phyloP scores from a whole-genome alignment of 2,113 vertebrate genomes.

The Bubo scandiacus region DNA sequence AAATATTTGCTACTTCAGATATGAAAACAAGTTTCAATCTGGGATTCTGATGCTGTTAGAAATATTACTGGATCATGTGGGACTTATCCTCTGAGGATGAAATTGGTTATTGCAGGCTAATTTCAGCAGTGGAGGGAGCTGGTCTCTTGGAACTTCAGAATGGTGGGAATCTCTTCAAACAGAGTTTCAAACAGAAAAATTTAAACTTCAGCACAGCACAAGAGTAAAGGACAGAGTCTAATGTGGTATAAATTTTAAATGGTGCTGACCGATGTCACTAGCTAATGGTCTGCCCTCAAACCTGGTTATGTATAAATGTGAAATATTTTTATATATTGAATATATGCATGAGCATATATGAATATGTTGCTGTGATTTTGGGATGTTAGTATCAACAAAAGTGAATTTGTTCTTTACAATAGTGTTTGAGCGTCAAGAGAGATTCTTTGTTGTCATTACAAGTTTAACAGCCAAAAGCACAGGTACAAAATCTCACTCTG shows the following conservation, averaged over 20 bases:
- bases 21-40: neutral
- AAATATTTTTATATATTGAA: neutral
- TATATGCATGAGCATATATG: neutral
- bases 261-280: neutral
- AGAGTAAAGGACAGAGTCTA: neutral
- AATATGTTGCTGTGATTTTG: neutral
- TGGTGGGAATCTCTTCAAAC: neutral
- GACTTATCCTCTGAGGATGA: neutral
- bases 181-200: neutral
- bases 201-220: neutral
- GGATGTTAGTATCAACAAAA: neutral
- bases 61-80: neutral
- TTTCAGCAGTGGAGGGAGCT: neutral
- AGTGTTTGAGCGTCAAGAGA: neutral
- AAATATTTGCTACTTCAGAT: neutral
- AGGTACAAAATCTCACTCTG: neutral
- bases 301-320: neutral
- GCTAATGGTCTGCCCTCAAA: neutral
- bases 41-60: neutral
- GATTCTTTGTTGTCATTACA: neutral
- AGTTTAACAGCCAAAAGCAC: neutral
- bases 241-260: neutral
- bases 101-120: neutral
- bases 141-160: neutral
- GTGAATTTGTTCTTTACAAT: neutral